phyloP scores from a whole-genome alignment of 2,797 vertebrate genomes.

The Syngnathus acus region DNA sequence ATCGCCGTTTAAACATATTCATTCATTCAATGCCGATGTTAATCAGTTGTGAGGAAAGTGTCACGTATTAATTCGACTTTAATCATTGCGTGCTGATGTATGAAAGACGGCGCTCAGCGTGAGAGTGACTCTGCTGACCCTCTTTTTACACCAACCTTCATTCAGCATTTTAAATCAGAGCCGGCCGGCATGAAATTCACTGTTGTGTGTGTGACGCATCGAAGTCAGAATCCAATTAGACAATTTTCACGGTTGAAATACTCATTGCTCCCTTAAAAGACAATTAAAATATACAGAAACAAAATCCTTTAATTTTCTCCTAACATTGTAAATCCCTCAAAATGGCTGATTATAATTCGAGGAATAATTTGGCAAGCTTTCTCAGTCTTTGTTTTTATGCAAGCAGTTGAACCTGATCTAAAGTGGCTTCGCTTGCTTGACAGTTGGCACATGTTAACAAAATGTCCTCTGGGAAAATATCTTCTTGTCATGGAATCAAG shows the following conservation, averaged over 20 bases:
- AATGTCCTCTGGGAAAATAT: too few relatives aligned
- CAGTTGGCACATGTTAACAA: too few relatives aligned
- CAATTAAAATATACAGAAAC: conserved; percentile 64
- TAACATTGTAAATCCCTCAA: conserved; percentile 68
- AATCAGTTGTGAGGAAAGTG: conserved; percentile 35
- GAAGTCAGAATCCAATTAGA: conserved; percentile 64
- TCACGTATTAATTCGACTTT: conserved; percentile 45
- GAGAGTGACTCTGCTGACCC: conserved; percentile 41
- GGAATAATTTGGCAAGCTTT: conserved; percentile 28
- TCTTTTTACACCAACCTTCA: conserved; percentile 24
- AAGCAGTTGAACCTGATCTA: too few relatives aligned
- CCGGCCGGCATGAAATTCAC: conserved; percentile 43
- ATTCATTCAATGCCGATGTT: conserved; percentile 40
- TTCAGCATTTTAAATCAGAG: conserved; percentile 48
- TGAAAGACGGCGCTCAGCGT: conserved; percentile 44
- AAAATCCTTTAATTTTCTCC: conserved; percentile 68
- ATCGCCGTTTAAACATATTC: conserved; percentile 47
- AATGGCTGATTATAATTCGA: conserved; percentile 46
- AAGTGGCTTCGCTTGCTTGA: too few relatives aligned
- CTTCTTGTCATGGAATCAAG: too few relatives aligned
- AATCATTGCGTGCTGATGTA: conserved; percentile 49
- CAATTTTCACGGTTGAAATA: conserved; percentile 59
- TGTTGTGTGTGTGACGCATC: conserved; percentile 42
- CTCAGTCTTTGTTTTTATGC: too few relatives aligned
- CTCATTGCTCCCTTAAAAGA: conserved; percentile 44